Evolutionary conservation across 2,113 vertebrate species (phyloP).

Genomic region (Scophthalmus maximus): DNA sequence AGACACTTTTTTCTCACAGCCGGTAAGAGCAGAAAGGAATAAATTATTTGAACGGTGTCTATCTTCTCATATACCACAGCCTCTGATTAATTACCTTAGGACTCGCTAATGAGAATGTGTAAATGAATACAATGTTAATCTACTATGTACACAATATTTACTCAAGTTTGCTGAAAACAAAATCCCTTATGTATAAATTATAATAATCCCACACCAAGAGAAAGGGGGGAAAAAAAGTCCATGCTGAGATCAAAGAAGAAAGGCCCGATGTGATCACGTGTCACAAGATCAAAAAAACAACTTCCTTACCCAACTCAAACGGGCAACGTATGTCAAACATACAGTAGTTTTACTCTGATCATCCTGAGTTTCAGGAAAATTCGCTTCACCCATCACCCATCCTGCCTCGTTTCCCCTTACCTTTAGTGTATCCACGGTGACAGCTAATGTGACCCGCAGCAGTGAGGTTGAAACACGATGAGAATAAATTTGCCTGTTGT

Average conservation of each 20-base stretch:
- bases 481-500: not conserved
- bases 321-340: slow-evolving; percentile 63
- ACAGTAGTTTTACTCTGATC: slow-evolving; percentile 42
- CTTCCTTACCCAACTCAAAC: slow-evolving; percentile 60
- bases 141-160: slow-evolving; percentile 78
- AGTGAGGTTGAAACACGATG: slow-evolving; percentile 1
- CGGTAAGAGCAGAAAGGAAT: slow-evolving; percentile 68
- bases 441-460: slow-evolving; percentile 15
- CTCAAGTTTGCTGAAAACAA: slow-evolving; percentile 75
- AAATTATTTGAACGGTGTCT: slow-evolving; percentile 73
- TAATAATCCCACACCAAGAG: slow-evolving; percentile 81
- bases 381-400: slow-evolving; percentile 20
- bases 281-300: slow-evolving; percentile 81
- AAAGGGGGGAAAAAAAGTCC: slow-evolving; percentile 59
- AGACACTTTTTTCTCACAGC: slow-evolving; percentile 76
- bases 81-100: slow-evolving; percentile 78
- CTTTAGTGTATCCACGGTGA: slow-evolving; percentile 18
- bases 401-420: slow-evolving; percentile 14
- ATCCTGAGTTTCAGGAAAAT: slow-evolving; percentile 25
- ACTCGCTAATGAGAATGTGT: slow-evolving; percentile 80
- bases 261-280: slow-evolving; percentile 76
- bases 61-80: slow-evolving; percentile 62
- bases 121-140: slow-evolving; percentile 81
- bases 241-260: slow-evolving; percentile 80
- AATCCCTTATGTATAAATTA: slow-evolving; percentile 87